Evolutionary conservation across 2,888 invertebrate species (phyloP), one percentile per base, ranked within the genome.

Genomic region (Bombylius discolor): DNA sequence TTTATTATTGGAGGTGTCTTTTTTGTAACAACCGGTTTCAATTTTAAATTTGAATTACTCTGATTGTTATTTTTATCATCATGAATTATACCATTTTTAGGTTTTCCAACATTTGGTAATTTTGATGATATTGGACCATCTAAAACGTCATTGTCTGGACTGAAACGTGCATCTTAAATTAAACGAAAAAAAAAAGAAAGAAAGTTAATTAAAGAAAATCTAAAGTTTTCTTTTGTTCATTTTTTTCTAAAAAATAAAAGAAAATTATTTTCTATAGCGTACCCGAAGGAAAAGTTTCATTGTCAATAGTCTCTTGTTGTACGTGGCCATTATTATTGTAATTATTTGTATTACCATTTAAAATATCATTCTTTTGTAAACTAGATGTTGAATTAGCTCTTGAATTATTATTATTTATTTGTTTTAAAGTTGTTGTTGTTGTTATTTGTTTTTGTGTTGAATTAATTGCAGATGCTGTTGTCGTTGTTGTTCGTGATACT

Each of bases 21-120:
- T 33, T 56, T 59, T 4, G 68, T 69, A n/a, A 71, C 58, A 47
- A 73, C 68, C 4, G 73, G 73, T 56, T 71, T 71, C 5, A 74
- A 58, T 56, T 69, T 70, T 8, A 67, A 64, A 36, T 59, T 62
- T 47, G 64, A 64, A n/a, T 58, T 60, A 13, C 58, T 57, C n/a
- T 51, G 54, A 51, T 64, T 65, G 49, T 66, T 67, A 52, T 66
- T 67, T 49, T 60, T 65, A 42, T 61, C 63, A 47, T 67, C 65
- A 31, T 48, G 51, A 23, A 32, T 14, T 34, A 51, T 53, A 9
- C 42, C 49, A 42, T 56, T 55, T 8, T 36, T 12, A 32, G 7
- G n/a, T 44, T 52, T 50, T 42, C 56, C 59, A 45, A 59, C 44
- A 32, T 53, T 56, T 23, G 50, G 52, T 45, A 50, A 45, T 46